Conservation (phyloP, 2,113 vertebrate species). For the Zapornia atra region DNA sequence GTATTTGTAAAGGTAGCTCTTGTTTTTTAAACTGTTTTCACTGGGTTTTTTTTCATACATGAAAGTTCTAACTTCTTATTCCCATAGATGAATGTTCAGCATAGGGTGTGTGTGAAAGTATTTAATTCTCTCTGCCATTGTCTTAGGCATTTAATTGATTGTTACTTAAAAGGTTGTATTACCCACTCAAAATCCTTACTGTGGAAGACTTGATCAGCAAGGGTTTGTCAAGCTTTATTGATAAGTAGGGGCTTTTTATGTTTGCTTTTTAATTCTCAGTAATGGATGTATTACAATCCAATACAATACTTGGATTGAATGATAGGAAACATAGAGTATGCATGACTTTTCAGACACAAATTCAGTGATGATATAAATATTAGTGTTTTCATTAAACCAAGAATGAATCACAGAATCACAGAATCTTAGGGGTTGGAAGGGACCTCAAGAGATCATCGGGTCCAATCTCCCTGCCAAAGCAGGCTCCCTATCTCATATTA, state of each 20-base stretch:
- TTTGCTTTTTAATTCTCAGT: background rate
- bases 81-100: background rate
- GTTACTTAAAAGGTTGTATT: background rate
- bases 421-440: no score
- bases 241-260: background rate
- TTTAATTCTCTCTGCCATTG: background rate
- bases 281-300: background rate
- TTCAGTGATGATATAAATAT: background rate
- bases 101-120: background rate
- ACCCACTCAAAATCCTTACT: background rate
- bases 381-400: background rate
- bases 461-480: no score
- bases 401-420: no score
- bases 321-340: background rate
- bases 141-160: background rate
- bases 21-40: background rate
- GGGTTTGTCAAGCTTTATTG: background rate
- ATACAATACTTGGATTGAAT: background rate
- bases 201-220: background rate
- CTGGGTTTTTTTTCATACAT: background rate
- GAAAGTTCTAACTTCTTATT: background rate
- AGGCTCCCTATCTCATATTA: no score
- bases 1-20: background rate
- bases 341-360: background rate
- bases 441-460: no score